Evolutionary conservation across 2,888 invertebrate species (phyloP).

Genomic region (Alsophila aescularia): DNA sequence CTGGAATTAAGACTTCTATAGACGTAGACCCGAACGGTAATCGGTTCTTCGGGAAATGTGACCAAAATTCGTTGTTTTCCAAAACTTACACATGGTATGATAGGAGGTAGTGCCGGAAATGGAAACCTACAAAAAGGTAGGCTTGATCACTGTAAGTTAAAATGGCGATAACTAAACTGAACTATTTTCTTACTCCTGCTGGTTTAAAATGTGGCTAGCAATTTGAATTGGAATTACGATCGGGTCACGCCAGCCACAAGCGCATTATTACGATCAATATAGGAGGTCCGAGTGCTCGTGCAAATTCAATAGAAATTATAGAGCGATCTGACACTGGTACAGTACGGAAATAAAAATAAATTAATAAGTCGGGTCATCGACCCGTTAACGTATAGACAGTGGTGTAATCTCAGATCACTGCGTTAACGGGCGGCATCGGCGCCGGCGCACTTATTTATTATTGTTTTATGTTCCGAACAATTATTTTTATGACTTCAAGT

Average conservation of each 20-base stretch:
- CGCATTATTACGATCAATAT: constrained; percentile 2
- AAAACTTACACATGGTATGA: too few relatives aligned
- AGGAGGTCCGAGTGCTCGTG: neutral
- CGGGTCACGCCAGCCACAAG: neutral
- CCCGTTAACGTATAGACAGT: constrained; percentile 10
- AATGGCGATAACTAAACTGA: too few relatives aligned
- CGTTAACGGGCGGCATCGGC: constrained; percentile 21
- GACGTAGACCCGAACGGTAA: too few relatives aligned
- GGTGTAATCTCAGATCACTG: constrained; percentile 21
- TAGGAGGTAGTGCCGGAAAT: too few relatives aligned
- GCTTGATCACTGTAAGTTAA: too few relatives aligned
- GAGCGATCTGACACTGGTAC: constrained; percentile 9
- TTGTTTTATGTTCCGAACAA: constrained; percentile 28
- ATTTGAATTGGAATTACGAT: too few relatives aligned
- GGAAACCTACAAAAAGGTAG: too few relatives aligned
- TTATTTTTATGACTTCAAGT: constrained; percentile 28
- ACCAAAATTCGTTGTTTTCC: too few relatives aligned
- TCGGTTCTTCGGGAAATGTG: too few relatives aligned
- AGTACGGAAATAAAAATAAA: constrained; percentile 21
- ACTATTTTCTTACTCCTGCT: too few relatives aligned
- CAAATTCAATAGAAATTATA: constrained; percentile 9
- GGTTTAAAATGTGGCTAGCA: too few relatives aligned
- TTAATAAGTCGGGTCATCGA: constrained; percentile 21
- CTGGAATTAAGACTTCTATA: too few relatives aligned
- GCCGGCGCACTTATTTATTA: constrained; percentile 24